Evolutionary conservation across 1,140 invertebrate genomes (phyloP), one percentile per base, ranked within the genome.

Genomic region (Cataglyphis hispanica): DNA sequence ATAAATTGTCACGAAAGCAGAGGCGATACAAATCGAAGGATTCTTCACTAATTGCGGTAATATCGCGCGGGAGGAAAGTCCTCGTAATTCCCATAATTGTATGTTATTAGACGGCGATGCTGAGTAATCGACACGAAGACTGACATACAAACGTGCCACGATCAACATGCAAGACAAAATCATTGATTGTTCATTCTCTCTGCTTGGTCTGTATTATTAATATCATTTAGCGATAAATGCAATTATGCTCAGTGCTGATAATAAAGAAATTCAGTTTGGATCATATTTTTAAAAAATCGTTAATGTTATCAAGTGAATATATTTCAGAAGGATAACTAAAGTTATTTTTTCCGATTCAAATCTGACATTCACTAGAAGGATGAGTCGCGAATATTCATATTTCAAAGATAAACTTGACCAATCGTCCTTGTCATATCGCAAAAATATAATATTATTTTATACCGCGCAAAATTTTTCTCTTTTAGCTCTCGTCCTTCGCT

Each of bases 1-100:
- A 43, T 74, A 43, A 27, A 58, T 70, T 27, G 19, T 37, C 11
- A 50, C n/a, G 46, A 56, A 43, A 61, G 16, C 46, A 27, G 43
- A 56, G 11, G 50, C 46, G 75, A 53, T 37, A 70, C 60, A 16
- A 70, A 72, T 85, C 11, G 61, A 85, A 56, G 58, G 46, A 74
- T 88, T 80, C 58, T 56, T 34, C 72, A 74, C 22, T 60, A 78
- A 72, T 50, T 67, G 37, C 64, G 46, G 80, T 61, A 63, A 84
- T 16, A 63, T 50, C 31, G 13, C 80, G 40, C 27, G n/a, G 34
- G n/a, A 31, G 3, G 19, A 31, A 50, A 63, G 25, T 46, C 3
- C 31, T 66, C 25, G 19, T 19, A 13, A 75, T 46, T 43, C 37
- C 16, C n/a, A 43, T 76, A 84, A 76, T 84, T 64, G 46, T 63